Evolutionary conservation across 2,797 vertebrate genomes (phyloP), one percentile per base, ranked within the genome.

Genomic region (Petrocephalus schoutedeni): DNA sequence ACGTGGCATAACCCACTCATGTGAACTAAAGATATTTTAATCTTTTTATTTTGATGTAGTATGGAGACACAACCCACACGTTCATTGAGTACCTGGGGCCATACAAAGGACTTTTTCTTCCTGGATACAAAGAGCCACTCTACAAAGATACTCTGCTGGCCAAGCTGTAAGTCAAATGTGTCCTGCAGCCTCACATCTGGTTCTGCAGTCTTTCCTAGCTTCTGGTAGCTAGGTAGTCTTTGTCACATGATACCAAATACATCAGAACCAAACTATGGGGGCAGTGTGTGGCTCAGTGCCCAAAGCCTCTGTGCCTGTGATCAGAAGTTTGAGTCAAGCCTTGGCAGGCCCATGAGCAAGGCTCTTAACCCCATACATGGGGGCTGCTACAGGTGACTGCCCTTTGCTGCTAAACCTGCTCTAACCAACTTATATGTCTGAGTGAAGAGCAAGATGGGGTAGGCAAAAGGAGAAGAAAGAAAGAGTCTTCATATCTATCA

Each of bases 41-140:
- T 36, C 5, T 51, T 28, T 67, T 61, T 45, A 21, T 49, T 21
- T 64, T 5, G 16, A n/a, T 88, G 61, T 93, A 97, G 96, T 97
- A 97, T 36, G 96, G 96, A 89, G 96, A 97, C 88, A 97, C 96
- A 28, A 96, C 95, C 61, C 96, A 97, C 92, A 97, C 96, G 0
- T 90, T 97, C 8, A 90, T 97, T 14, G 96, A 97, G 92, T 96
- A 95, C 93, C 92, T 96, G 67, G 91, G 91, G 83, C 93, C 95
- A 54, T 97, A 96, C 93, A 95, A 94, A 91, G 96, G 96, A 77
- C 90, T 94, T 80, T 97, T 96, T 92, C 93, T 97, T 88, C 96
- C 96, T 0, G 93, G 94, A 89, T 96, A 95, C 93, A 94, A 92
- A 86, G 92, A 95, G 89, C 95, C 96, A 14, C 90, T 96, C 89